phyloP scores from a whole-genome alignment of 92 coral and sea anemone species.

The Palythoa caribaeorum region DNA sequence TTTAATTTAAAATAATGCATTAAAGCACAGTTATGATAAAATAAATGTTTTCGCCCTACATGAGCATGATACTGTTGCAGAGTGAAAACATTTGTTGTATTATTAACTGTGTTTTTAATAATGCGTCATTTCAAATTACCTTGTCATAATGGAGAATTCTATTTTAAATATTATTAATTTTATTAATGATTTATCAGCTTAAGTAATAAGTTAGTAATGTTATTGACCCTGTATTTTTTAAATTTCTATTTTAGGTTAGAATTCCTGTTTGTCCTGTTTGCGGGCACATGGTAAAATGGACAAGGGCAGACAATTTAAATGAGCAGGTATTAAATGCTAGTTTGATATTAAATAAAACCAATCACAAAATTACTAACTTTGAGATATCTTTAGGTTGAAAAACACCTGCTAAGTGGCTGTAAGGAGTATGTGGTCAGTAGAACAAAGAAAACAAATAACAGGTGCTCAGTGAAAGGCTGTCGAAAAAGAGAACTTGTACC shows the following conservation, averaged over 20 bases:
- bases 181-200: too few species aligned
- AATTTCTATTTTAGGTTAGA: constrained; percentile 64
- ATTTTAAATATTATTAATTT: too few species aligned
- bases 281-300: constrained; percentile 83
- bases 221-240: neutral
- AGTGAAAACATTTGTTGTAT: too few species aligned
- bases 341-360: neutral
- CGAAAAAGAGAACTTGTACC: constrained; percentile 92
- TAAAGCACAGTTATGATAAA: too few species aligned
- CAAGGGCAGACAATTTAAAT: constrained; percentile 81
- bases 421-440: constrained; percentile 83
- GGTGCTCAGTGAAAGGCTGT: constrained; percentile 86
- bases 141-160: too few species aligned
- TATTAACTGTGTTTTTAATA: too few species aligned
- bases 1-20: too few species aligned
- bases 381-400: constrained; percentile 74
- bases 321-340: constrained; percentile 67
- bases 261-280: constrained; percentile 97
- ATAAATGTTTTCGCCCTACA: too few species aligned
- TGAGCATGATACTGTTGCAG: too few species aligned
- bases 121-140: too few species aligned
- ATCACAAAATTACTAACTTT: neutral
- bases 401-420: constrained; percentile 94
- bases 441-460: constrained; percentile 82
- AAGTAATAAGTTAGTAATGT: neutral